These are phyloP conservation scores for Melieria omissa DNA, from an alignment of 2,888 invertebrate species.

Conservation along the genomic window DNA sequence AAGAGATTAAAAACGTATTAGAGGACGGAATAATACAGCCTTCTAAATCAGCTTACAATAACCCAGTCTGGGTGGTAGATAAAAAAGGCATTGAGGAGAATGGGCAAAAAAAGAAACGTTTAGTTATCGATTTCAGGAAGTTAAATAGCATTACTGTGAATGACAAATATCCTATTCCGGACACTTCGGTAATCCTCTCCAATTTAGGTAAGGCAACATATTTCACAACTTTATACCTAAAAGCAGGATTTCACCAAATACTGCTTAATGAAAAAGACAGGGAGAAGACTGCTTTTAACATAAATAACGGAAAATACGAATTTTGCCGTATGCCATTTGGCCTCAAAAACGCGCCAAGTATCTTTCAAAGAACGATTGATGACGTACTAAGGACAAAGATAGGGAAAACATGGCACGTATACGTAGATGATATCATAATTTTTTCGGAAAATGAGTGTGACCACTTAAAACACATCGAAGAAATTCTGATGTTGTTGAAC, in stretches of 20 bases:
- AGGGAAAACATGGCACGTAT: conserved; percentile 34
- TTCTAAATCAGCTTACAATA: conserved; percentile 5
- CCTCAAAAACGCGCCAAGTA: conserved; percentile 14
- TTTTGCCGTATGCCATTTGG: conserved; percentile 10
- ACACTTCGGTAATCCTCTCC: conserved; percentile 6
- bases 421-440: conserved; percentile 23
- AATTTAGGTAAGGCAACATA: conserved; percentile 12
- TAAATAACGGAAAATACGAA: conserved; percentile 37
- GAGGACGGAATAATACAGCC: conserved; percentile 6
- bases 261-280: conserved; percentile 25
- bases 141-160: conserved; percentile 17
- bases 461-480: conserved; percentile 19
- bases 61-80: conserved; percentile 16
- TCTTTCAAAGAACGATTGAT: conserved; percentile 36
- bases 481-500: too few species aligned
- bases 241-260: conserved; percentile 12
- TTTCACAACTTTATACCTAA: conserved; percentile 10
- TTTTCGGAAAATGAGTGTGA: conserved; percentile 16
- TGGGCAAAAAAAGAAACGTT: conserved; percentile 21
- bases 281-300: conserved; percentile 25
- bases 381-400: conserved; percentile 34
- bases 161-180: conserved; percentile 11
- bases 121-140: conserved; percentile 32
- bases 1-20: background rate
- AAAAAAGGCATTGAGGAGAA: conserved; percentile 25